A percentile compares a stretch with the other conserved stretches of the same genome.
These are phyloP conservation scores for Podarcis lilfordi DNA, from an alignment of 2,797 vertebrate species.

Conservation along the genomic window DNA sequence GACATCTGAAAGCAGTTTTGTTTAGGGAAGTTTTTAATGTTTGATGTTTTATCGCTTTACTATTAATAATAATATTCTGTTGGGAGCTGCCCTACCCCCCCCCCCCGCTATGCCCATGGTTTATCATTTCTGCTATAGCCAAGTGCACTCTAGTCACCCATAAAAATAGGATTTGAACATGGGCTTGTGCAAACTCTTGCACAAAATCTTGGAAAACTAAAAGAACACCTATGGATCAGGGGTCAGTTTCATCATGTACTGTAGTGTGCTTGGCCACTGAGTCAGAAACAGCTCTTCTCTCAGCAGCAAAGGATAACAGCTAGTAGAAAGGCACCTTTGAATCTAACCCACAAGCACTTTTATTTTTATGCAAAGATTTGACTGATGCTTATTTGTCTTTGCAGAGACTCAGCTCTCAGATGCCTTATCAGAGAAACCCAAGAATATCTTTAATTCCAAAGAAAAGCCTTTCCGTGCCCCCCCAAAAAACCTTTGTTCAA, in stretches of 20 bases:
- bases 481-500: slow-evolving; percentile 71
- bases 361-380: slow-evolving; percentile 45
- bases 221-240: not conserved
- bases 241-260: not conserved
- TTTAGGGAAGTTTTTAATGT: too few species aligned
- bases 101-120: too few species aligned
- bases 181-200: not conserved
- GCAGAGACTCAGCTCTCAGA: slow-evolving; percentile 64
- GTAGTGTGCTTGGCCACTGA: not conserved
- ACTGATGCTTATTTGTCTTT: slow-evolving; percentile 65
- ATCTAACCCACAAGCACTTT: slow-evolving; percentile 15
- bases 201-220: not conserved
- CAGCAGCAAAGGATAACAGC: not conserved
- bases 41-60: too few species aligned
- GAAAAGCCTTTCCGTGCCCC: slow-evolving; percentile 63
- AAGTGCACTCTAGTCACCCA: not conserved
- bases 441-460: slow-evolving; percentile 70
- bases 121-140: too few species aligned
- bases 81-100: too few species aligned
- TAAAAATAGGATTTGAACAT: not conserved
- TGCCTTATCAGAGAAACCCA: slow-evolving; percentile 46
- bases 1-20: too few species aligned
- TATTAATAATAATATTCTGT: too few species aligned
- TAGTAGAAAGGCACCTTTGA: not conserved
- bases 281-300: not conserved